Evolutionary conservation across 2,888 invertebrate species (phyloP), one percentile per base, ranked within the genome.

Genomic region (Dasysyrphus albostriatus): DNA sequence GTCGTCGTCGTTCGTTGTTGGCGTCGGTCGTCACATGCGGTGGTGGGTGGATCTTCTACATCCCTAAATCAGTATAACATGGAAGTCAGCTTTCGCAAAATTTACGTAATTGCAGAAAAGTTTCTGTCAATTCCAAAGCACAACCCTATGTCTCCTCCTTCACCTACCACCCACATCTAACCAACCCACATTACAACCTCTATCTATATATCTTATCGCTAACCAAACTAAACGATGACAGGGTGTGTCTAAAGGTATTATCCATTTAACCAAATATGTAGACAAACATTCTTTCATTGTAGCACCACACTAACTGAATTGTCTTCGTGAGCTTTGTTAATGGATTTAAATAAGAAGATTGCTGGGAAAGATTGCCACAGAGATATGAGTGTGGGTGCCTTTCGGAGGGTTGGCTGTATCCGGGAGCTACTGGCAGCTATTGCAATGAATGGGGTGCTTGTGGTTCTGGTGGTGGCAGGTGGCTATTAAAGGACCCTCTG

Each of bases 171-270:
- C 61, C 61, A 42, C 19, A 42, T 24, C 19, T 39, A 59, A 42
- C 39, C 19, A 59, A 59, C 24, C 61, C 61, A 16, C 70, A 76
- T 75, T 63, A 75, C 63, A 54, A 47, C 73, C 54, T 59, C 58
- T 73, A 72, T 84, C 76, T 76, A 76, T 76, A 76, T 76, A 76
- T 80, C 76, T 69, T 80, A 39, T 61, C 75, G 65, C 77, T 77
- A 82, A 77, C 82, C 65, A 77, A 83, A 76, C 76, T 76, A 72
- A 82, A 72, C 24, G 83, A 83, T 83, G 83, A 65, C 69, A 80
- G 84, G 84, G 80, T 84, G 84, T 76, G 72, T 80, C 80, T 76
- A 54, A 80, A 80, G 75, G 84, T 84, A 84, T 80, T 80, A 84
- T 76, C 80, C 72, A 75, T 84, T 80, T 80, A 80, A 84, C 80